Evolutionary conservation across 1,140 invertebrate species (phyloP).

Genomic region (Papilio machaon): DNA sequence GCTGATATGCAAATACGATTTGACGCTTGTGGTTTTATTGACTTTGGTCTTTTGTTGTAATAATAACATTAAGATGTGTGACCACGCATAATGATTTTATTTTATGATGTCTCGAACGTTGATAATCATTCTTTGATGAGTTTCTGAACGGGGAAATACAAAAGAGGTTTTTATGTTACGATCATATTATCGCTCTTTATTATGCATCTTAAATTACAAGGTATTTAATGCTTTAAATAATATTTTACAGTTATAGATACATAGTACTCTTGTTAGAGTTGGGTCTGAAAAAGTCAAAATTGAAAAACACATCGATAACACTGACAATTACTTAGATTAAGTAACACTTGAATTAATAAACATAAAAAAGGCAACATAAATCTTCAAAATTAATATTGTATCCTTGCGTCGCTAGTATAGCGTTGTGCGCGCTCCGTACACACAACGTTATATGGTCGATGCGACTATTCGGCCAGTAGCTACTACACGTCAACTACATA

Average conservation of each 20-base stretch:
- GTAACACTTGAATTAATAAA: too few relatives aligned
- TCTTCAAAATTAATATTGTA: too few relatives aligned
- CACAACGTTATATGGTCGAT: too few relatives aligned
- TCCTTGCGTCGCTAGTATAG: too few relatives aligned
- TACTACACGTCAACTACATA: too few relatives aligned
- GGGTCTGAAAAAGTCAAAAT: background rate
- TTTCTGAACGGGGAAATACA: slow-evolving; percentile 6
- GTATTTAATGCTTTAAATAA: background rate
- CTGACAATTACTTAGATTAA: too few relatives aligned
- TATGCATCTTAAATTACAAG: background rate
- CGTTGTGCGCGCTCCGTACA: too few relatives aligned
- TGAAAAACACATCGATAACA: too few relatives aligned
- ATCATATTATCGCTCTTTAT: background rate
- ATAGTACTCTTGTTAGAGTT: background rate
- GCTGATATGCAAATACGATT: slow-evolving; percentile 62
- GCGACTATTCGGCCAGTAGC: too few relatives aligned
- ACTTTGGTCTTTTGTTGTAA: slow-evolving; percentile 53
- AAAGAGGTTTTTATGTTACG: slow-evolving; percentile 19
- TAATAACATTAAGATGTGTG: slow-evolving; percentile 45
- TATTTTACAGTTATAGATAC: background rate
- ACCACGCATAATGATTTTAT: slow-evolving; percentile 51
- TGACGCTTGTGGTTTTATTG: slow-evolving; percentile 52
- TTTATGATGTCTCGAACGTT: slow-evolving; percentile 26
- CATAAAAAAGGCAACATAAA: too few relatives aligned
- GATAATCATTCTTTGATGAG: slow-evolving; percentile 28